Evolutionary conservation across 2,113 vertebrate genomes (phyloP), one percentile per base, ranked within the genome.

Genomic region (Stegostoma tigrinum): DNA sequence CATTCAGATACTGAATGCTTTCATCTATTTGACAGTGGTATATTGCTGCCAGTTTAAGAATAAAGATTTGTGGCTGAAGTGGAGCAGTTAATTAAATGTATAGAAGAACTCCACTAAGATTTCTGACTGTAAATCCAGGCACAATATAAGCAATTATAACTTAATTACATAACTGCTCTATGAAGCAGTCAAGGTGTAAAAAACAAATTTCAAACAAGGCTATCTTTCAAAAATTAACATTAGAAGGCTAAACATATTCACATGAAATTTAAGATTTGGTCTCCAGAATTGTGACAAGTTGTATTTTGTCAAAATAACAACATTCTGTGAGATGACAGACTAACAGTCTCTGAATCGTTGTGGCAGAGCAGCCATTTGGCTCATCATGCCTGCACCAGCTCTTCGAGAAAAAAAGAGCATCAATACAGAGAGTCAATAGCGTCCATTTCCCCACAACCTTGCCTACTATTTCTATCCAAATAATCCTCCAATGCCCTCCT

Each of bases 141-240:
- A 95, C 66, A 45, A 34, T 30, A 95, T 27, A 24, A 48, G n/a
- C 24, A 27, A 95, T 68, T 70, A 70, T 70, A 95, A 72, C 24
- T 70, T 95, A 95, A 95, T 42, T 70, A 48, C 67, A 30, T 95
- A 95, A 95, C 67, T 61, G 42, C 38, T 95, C 93, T 48, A 70
- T 95, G 93, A 95, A 72, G 67, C 38, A 95, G 66, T 72, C 67
- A 70, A 95, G 67, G 67, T 38, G 48, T 19, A 72, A 38, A 95
- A 72, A 95, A 27, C 21, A 68, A 66, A 72, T 67, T 70, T 95
- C 66, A 95, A 95, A 72, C 67, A 70, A 95, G 42, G 93, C 42
- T 67, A 95, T 95, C 93, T 95, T 66, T 95, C 93, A 95, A 42
- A 68, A 42, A 95, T 95, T 95, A 95, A 23, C n/a, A 72, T 70